A percentile compares a stretch with the other conserved stretches of the same genome.
Evolutionary conservation across 2,888 invertebrate species (phyloP).

Genomic region (Diarsia mendica): DNA sequence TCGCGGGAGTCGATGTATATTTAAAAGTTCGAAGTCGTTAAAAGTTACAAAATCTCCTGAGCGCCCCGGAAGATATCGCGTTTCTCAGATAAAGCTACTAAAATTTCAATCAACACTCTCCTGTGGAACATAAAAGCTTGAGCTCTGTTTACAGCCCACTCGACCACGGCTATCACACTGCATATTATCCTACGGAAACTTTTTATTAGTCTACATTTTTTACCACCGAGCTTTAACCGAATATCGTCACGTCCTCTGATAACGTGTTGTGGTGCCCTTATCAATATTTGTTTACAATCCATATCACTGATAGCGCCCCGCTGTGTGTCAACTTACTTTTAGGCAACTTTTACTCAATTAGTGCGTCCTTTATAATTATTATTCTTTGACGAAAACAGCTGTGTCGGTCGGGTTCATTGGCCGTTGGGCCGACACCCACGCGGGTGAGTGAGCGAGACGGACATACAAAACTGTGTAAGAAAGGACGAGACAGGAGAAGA

Average conservation of each 20-base stretch:
- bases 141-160: slow-evolving; percentile 32
- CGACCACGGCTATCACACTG: slow-evolving; percentile 25
- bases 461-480: slow-evolving; percentile 52
- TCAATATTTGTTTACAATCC: slow-evolving; percentile 52
- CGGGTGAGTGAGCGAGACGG: slow-evolving; percentile 68
- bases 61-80: slow-evolving; percentile 20
- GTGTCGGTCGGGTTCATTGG: slow-evolving; percentile 77
- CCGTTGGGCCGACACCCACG: slow-evolving; percentile 78
- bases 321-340: slow-evolving; percentile 48
- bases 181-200: slow-evolving; percentile 34
- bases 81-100: slow-evolving; percentile 18
- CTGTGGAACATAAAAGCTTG: slow-evolving; percentile 23
- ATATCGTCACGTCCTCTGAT: slow-evolving; percentile 36
- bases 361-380: slow-evolving; percentile 68
- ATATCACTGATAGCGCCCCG: slow-evolving; percentile 33
- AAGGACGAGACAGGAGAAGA: slow-evolving; percentile 65
- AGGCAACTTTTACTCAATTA: slow-evolving; percentile 62
- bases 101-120: slow-evolving; percentile 33
- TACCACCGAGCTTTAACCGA: slow-evolving; percentile 18
- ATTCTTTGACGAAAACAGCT: slow-evolving; percentile 80
- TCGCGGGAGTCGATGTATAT: neutral
- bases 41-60: neutral
- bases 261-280: slow-evolving; percentile 39
- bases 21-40: slow-evolving; percentile 5
- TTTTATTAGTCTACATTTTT: slow-evolving; percentile 31